These are phyloP conservation scores for Eulithis prunata DNA, from an alignment of 2,888 invertebrate genomes.

Conservation along the genomic window DNA sequence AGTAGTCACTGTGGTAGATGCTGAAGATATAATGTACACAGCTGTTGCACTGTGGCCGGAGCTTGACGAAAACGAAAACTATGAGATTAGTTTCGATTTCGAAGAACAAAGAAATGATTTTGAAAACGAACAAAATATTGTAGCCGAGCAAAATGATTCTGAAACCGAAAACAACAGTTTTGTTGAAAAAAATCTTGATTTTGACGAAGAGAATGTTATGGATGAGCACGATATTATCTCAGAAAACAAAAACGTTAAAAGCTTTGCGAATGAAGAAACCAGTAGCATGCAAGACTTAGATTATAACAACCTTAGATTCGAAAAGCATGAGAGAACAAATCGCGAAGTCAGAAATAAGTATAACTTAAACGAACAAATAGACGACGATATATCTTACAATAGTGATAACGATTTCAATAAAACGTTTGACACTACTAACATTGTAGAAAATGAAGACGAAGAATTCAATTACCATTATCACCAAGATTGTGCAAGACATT, in stretches of 20 bases:
- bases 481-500: neutral
- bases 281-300: neutral
- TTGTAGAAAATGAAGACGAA: neutral
- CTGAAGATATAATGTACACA: constrained; percentile 72
- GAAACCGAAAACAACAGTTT: constrained; percentile 1
- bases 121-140: constrained; percentile 13
- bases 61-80: constrained; percentile 19
- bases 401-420: neutral
- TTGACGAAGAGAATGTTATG: constrained; percentile 8
- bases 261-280: neutral
- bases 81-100: constrained; percentile 4
- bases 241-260: neutral
- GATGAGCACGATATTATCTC: neutral
- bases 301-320: neutral
- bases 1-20: constrained; percentile 71
- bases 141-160: neutral
- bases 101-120: constrained; percentile 14
- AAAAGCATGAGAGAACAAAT: neutral
- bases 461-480: neutral
- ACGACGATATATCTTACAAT: neutral
- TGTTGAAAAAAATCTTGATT: constrained; percentile 6
- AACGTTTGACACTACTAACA: neutral
- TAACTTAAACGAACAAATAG: neutral
- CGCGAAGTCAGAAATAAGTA: neutral
- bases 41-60: constrained; percentile 55